phyloP scores from a whole-genome alignment of 2,888 invertebrate species.

The Drosophila sordidula region DNA sequence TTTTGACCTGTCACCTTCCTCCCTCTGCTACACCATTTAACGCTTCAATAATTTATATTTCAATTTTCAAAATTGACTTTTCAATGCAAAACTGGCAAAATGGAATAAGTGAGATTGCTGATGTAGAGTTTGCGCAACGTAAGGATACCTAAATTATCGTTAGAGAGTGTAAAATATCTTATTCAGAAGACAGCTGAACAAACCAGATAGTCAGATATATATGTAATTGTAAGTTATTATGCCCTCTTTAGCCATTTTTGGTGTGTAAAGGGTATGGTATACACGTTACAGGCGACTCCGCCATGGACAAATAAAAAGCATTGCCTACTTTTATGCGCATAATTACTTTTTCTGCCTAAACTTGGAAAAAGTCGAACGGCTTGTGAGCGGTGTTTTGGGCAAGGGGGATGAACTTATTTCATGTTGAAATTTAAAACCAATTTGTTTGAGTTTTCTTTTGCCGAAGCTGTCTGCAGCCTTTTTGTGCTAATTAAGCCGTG shows the following conservation, averaged over 20 bases:
- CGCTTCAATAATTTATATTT: slow-evolving; percentile 70
- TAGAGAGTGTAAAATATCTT: background rate
- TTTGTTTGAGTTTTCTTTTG: slow-evolving; percentile 48
- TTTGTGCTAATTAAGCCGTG: slow-evolving; percentile 67
- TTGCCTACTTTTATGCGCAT: slow-evolving; percentile 54
- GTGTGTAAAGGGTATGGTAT: background rate
- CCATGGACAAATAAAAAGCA: slow-evolving; percentile 22
- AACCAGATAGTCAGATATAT: too few relatives aligned
- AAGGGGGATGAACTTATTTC: slow-evolving; percentile 29
- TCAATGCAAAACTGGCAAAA: slow-evolving; percentile 36
- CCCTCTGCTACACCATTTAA: slow-evolving; percentile 30
- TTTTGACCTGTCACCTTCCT: background rate
- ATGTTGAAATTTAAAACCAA: slow-evolving; percentile 69
- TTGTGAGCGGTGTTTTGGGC: slow-evolving; percentile 1
- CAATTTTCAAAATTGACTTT: slow-evolving; percentile 62
- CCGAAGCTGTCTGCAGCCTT: slow-evolving; percentile 41
- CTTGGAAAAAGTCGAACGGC: slow-evolving; percentile 15
- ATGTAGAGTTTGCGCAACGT: background rate
- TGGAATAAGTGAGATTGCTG: background rate
- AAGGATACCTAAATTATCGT: background rate
- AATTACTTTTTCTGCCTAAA: slow-evolving; percentile 52
- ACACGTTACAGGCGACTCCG: background rate
- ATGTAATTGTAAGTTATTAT: too few relatives aligned
- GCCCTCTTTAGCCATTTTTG: background rate
- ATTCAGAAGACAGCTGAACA: background rate